Evolutionary conservation across 2,888 invertebrate genomes (phyloP).

Genomic region (Diaperis boleti): DNA sequence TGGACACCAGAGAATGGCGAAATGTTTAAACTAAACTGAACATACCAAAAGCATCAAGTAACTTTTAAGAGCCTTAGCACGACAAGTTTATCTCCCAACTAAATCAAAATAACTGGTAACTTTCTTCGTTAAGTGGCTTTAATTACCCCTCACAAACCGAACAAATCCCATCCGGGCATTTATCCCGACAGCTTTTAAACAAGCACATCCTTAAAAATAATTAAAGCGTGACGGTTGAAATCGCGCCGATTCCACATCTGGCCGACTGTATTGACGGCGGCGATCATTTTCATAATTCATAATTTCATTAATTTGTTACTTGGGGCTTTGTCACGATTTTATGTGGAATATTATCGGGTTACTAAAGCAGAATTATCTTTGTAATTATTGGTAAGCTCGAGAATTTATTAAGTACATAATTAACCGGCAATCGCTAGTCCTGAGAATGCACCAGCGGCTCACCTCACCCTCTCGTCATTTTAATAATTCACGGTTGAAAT

Average conservation of each 20-base stretch:
- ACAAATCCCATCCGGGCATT: conserved; percentile 20
- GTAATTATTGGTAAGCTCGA: conserved; percentile 65
- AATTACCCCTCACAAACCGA: too few relatives aligned
- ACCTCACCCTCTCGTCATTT: conserved; percentile 12
- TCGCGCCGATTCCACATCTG: conserved; percentile 48
- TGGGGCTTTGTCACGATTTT: conserved; percentile 68
- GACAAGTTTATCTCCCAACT: too few relatives aligned
- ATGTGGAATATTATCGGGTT: conserved; percentile 67
- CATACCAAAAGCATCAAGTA: too few relatives aligned
- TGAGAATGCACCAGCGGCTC: conserved; percentile 7
- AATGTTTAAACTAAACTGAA: too few relatives aligned
- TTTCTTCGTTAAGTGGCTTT: too few relatives aligned
- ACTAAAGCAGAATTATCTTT: conserved; percentile 64
- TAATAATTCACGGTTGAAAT: conserved; percentile 14
- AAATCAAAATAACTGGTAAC: too few relatives aligned
- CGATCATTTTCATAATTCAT: conserved; percentile 69
- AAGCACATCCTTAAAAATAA: conserved; percentile 48
- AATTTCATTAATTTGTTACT: conserved; percentile 70
- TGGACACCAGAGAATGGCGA: too few relatives aligned
- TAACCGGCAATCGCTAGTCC: conserved; percentile 61
- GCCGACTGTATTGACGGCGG: conserved; percentile 61
- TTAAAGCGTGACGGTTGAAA: conserved; percentile 41
- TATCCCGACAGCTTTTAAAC: conserved; percentile 48
- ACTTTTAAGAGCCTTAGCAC: too few relatives aligned
- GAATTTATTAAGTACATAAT: conserved; percentile 67